phyloP scores from a whole-genome alignment of 2,797 vertebrate species.

The Pangasius mekongensis region DNA sequence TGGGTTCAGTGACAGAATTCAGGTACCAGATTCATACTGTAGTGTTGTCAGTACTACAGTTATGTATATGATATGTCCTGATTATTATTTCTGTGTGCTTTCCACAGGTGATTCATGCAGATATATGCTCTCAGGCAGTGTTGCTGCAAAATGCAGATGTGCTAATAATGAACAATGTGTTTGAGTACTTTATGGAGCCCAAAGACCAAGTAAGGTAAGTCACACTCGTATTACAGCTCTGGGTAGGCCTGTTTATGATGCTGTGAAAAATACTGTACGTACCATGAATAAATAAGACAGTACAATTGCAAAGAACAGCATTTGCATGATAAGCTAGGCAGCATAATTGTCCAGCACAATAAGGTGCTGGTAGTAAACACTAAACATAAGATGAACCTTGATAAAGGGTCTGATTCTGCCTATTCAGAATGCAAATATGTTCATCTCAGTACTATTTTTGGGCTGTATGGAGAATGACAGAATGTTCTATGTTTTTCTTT shows the following conservation, averaged over 20 bases:
- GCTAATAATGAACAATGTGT: conserved; percentile 94
- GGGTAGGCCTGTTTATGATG: neutral
- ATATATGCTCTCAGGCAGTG: conserved; percentile 80
- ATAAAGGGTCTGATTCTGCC: neutral
- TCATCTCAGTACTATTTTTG: neutral
- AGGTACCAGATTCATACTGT: conserved; percentile 71
- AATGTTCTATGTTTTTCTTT: conserved; percentile 48
- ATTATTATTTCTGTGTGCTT: conserved; percentile 22
- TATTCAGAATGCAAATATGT: neutral
- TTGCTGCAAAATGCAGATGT: conserved; percentile 87
- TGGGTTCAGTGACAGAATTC: conserved; percentile 81
- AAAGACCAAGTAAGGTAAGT: conserved; percentile 83
- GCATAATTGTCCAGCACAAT: neutral
- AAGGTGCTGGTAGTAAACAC: neutral
- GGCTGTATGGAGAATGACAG: neutral
- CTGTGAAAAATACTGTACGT: neutral
- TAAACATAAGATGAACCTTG: neutral
- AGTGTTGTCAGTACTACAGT: neutral
- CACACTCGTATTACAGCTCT: neutral
- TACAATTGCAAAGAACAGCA: neutral
- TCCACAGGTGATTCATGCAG: conserved; percentile 84
- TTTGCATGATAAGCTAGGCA: neutral
- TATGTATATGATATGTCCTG: neutral
- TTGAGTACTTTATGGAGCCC: conserved; percentile 91
- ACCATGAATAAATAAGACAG: neutral